Evolutionary conservation across 2,888 invertebrate genomes (phyloP), one percentile per base, ranked within the genome.

Genomic region (Neoscelio sp.): DNA sequence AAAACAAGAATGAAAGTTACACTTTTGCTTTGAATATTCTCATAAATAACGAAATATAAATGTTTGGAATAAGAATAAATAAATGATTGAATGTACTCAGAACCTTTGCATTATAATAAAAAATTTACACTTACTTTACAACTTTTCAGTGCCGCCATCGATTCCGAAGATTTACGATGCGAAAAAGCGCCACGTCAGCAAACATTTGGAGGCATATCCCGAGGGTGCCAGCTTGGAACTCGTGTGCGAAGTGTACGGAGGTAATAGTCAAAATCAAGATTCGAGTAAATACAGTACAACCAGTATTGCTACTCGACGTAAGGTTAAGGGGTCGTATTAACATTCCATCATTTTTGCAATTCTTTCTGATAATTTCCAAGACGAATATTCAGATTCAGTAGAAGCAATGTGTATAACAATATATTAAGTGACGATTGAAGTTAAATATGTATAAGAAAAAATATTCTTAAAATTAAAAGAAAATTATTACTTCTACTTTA

Each of bases 101-200:
- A 46, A 23, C 12, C 38, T 56, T 50, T 56, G 64, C 64, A 67
- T 56, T 46, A 26, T 28, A 79, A 64, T 71, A 28, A 75, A 71
- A 38, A 67, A 80, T 80, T 76, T 48, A 62, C 50, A 54, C 48
- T 62, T 78, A 77, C 81, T 82, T 85, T 87, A 86, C 88, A 86
- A 90, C 85, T 85, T 93, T 92, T 38, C 93, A 96, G 97, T 96
- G 85, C 96, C 96, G 85, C 96, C 97, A 64, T 95, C 94, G 87
- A 93, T 94, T 88, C 96, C 96, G 74, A 94, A 95, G 88, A 97
- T 97, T 91, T 96, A 94, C 91, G 96, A 96, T 87, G 94, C 94
- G 58, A 95, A 95, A 89, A 93, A 95, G 87, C 93, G 95, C 89
- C 96, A 96, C 87, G 93, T 94, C 90, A 94, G 96, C 86, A 94